phyloP scores from a whole-genome alignment of 2,888 invertebrate species.

The Lydus trimaculatus region DNA sequence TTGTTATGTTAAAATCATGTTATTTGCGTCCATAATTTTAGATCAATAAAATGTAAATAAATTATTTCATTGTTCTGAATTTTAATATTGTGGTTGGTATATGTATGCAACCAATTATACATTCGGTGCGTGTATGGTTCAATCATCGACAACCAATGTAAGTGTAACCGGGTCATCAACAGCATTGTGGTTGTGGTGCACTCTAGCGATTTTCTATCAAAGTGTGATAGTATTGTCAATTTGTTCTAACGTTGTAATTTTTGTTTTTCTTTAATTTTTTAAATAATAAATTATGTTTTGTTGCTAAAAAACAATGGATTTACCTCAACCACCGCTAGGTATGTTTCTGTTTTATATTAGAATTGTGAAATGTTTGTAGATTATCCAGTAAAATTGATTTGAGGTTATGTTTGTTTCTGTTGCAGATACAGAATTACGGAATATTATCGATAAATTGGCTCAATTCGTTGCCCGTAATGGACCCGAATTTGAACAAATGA shows the following conservation, averaged over 20 bases:
- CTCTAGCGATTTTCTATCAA: neutral
- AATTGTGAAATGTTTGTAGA: neutral
- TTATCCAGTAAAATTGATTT: constrained; percentile 13
- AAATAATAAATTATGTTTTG: constrained; percentile 14
- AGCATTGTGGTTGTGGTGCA: too few relatives aligned
- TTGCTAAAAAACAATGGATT: constrained; percentile 56
- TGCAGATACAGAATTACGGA: constrained; percentile 90
- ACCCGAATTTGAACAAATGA: constrained; percentile 99
- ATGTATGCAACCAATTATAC: neutral
- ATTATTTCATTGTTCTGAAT: neutral
- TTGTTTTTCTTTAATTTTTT: constrained; percentile 13
- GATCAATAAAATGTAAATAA: constrained; percentile 58
- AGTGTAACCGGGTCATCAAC: neutral
- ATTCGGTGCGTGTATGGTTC: neutral
- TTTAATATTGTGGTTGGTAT: neutral
- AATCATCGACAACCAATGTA: neutral
- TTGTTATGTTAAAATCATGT: constrained; percentile 54
- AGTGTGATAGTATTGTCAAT: neutral
- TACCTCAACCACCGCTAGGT: constrained; percentile 71
- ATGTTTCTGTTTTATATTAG: constrained; percentile 37
- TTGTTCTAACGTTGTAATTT: neutral
- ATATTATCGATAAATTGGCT: constrained; percentile 98
- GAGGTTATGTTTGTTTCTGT: constrained; percentile 43
- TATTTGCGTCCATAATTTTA: constrained; percentile 59
- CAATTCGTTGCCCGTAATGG: constrained; percentile 99